phyloP scores from a whole-genome alignment of 2,113 vertebrate species.

The Opisthocomus hoazin region DNA sequence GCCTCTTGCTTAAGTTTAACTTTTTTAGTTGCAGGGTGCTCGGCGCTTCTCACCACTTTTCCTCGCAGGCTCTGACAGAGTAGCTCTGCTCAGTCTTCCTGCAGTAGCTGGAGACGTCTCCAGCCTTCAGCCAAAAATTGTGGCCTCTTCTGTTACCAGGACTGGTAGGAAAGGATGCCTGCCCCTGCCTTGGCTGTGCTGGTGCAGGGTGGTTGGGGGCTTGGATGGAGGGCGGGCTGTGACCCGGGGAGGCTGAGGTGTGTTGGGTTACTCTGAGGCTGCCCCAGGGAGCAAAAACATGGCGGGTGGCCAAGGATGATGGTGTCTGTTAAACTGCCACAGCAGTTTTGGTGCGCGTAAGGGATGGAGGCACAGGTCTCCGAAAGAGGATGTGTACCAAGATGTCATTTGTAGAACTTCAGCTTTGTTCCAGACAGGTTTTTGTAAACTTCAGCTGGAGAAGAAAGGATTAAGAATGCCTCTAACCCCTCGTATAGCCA shows the following conservation, averaged over 20 bases:
- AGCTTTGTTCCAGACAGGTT: not conserved
- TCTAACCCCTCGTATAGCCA: not conserved
- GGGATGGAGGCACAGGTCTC: not conserved
- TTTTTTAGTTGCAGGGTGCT: not conserved
- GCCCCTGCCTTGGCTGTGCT: fast-evolving
- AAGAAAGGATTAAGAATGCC: not conserved
- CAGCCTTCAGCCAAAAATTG: not conserved
- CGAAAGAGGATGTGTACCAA: not conserved
- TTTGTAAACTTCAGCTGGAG: too few species aligned
- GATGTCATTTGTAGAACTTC: not conserved
- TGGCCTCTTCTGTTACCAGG: not conserved
- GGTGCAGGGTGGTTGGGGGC: not conserved
- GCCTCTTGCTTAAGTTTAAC: not conserved
- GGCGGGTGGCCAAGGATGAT: not conserved
- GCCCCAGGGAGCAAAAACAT: not conserved
- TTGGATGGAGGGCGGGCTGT: not conserved
- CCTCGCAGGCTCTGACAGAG: not conserved
- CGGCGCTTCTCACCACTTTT: fast-evolving
- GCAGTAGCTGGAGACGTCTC: not conserved
- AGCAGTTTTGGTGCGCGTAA: fast-evolving
- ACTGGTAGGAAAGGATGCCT: not conserved
- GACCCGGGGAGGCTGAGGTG: not conserved
- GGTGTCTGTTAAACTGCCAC: not conserved
- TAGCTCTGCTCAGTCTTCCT: not conserved
- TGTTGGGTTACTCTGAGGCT: not conserved